phyloP scores from a whole-genome alignment of 2,888 invertebrate species.

The Archaeoteleia sp. region DNA sequence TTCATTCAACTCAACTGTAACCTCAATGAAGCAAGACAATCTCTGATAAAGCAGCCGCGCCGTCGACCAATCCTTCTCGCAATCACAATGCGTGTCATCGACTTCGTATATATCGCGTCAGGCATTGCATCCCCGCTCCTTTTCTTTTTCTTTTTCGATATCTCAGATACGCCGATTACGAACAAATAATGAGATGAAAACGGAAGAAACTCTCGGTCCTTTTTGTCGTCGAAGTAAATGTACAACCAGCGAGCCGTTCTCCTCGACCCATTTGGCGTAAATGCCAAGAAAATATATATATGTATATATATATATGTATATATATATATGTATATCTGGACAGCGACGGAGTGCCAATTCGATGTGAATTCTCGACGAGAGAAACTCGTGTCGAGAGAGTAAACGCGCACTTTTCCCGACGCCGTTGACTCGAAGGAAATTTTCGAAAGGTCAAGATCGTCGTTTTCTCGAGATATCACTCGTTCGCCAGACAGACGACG shows the following conservation, averaged over 20 bases:
- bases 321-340: conserved; percentile 7
- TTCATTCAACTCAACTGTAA: too few species aligned
- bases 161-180: not conserved
- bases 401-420: conserved; percentile 11
- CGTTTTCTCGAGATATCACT: conserved; percentile 14
- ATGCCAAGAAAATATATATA: conserved; percentile 23
- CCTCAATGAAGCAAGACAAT: too few species aligned
- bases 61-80: too few species aligned
- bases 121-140: too few species aligned
- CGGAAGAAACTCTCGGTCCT: conserved; percentile 5
- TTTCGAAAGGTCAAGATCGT: conserved; percentile 37
- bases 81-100: too few species aligned
- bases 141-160: too few species aligned
- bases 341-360: conserved; percentile 24
- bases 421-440: conserved; percentile 9
- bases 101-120: too few species aligned
- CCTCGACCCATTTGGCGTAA: conserved; percentile 34
- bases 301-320: too few species aligned
- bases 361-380: conserved; percentile 20
- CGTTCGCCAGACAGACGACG: conserved; percentile 8
- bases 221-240: conserved; percentile 8
- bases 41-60: too few species aligned
- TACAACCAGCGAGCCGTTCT: conserved; percentile 18
- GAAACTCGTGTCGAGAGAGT: conserved; percentile 25
- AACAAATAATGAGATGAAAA: conserved; percentile 2